These are phyloP conservation scores for Tinea semifulvella DNA, from an alignment of 2,888 invertebrate species.

Conservation along the genomic window DNA sequence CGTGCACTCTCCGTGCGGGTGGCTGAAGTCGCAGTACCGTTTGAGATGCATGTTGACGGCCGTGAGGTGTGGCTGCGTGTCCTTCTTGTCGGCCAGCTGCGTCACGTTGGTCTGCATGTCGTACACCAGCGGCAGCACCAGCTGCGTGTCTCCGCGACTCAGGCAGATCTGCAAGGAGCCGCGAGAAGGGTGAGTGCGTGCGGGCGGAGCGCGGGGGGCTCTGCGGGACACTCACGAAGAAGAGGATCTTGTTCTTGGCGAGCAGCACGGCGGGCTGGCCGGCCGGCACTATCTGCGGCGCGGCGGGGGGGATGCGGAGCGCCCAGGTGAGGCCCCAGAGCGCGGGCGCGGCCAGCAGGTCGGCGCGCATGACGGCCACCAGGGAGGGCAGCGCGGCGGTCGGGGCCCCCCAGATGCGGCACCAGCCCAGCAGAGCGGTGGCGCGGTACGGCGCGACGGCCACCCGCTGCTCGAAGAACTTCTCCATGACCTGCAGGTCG, in stretches of 20 bases:
- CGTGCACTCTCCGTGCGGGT: constrained; percentile 85
- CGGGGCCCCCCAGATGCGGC: constrained; percentile 84
- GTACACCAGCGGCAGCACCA: constrained; percentile 90
- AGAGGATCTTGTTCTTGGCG: constrained; percentile 87
- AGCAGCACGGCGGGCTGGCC: constrained; percentile 89
- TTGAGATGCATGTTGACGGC: constrained; percentile 58
- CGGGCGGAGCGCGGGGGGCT: background rate
- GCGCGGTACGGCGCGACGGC: constrained; percentile 92
- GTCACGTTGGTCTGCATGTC: constrained; percentile 88
- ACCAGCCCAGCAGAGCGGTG: constrained; percentile 87
- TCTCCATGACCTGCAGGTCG: constrained; percentile 88
- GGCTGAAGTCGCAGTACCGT: constrained; percentile 78
- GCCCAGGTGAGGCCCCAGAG: constrained; percentile 95
- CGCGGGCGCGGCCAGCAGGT: constrained; percentile 61
- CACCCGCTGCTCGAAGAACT: constrained; percentile 90
- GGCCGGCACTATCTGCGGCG: constrained; percentile 87
- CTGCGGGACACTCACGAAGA: constrained; percentile 86
- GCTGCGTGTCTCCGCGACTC: constrained; percentile 56
- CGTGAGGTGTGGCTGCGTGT: constrained; percentile 60
- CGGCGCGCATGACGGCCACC: constrained; percentile 82
- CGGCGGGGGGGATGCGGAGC: constrained; percentile 90
- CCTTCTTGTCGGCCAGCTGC: constrained; percentile 85
- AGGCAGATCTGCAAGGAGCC: constrained; percentile 62
- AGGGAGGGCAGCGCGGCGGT: constrained; percentile 90
- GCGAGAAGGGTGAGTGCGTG: too few species aligned